phyloP scores from a whole-genome alignment of 2,888 invertebrate genomes.

The Ellobium chinense region DNA sequence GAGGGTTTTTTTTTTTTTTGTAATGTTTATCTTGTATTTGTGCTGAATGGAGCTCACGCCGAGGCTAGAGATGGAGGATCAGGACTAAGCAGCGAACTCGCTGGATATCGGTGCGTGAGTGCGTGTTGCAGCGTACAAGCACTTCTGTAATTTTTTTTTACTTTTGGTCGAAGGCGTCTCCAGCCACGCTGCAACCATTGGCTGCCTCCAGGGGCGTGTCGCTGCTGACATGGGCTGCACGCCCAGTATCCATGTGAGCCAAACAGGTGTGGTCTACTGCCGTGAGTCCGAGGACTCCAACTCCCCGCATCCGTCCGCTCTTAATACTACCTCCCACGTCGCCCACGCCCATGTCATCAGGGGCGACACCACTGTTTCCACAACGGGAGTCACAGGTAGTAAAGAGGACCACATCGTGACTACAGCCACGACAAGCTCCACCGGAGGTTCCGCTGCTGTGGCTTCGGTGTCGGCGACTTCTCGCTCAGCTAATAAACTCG shows the following conservation, averaged over 20 bases:
- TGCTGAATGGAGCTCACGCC: no score
- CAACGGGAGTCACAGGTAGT: neutral
- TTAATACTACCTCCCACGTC: constrained; percentile 57
- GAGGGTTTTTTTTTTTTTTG: no score
- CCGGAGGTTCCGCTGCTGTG: neutral
- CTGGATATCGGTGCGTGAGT: no score
- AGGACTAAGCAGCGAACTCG: no score
- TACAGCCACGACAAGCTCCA: neutral
- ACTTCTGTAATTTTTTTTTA: neutral
- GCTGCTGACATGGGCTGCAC: constrained; percentile 74
- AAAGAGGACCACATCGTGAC: neutral
- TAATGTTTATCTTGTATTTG: no score
- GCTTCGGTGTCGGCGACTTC: neutral
- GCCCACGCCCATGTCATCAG: constrained; percentile 40
- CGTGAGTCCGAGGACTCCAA: constrained; percentile 74
- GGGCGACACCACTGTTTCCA: constrained; percentile 12
- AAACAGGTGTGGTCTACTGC: constrained; percentile 74
- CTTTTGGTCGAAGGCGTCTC: neutral
- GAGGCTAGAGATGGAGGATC: no score
- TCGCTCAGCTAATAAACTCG: neutral
- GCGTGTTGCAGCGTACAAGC: neutral
- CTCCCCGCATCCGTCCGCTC: constrained; percentile 61
- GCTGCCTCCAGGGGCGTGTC: constrained; percentile 39
- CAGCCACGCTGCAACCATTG: constrained; percentile 33
- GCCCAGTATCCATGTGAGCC: constrained; percentile 76